Conservation (phyloP, 2,113 vertebrate species). For the Neotoma lepida region DNA sequence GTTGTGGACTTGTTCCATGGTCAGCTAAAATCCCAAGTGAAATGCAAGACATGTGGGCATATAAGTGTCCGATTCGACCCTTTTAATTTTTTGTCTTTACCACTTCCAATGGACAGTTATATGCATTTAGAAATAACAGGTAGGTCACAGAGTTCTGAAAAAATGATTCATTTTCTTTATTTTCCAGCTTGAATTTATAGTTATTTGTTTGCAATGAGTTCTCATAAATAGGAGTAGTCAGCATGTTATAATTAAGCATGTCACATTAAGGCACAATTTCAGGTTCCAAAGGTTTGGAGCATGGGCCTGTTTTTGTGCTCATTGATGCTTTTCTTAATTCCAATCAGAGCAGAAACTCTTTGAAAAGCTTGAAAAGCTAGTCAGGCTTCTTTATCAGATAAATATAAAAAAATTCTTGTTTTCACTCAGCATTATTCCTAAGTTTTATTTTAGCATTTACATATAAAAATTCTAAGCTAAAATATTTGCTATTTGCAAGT, state of each 20-base stretch:
- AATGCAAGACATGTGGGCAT: constrained; percentile 98
- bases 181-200: constrained; percentile 33
- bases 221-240: constrained; percentile 8
- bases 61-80: constrained; percentile 98
- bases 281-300: constrained; percentile 55
- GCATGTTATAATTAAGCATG: constrained; percentile 11
- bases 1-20: constrained; percentile 99
- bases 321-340: constrained; percentile 30
- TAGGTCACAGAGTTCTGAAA: constrained; percentile 78
- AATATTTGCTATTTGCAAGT: constrained; percentile 52
- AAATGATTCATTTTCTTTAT: constrained; percentile 34
- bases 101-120: constrained; percentile 99
- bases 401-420: not conserved
- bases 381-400: constrained; percentile 13
- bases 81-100: constrained; percentile 98
- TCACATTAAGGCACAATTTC: constrained; percentile 25
- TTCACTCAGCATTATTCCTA: constrained; percentile 25
- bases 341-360: constrained; percentile 37
- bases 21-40: constrained; percentile 98
- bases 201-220: constrained; percentile 6
- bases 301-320: constrained; percentile 13
- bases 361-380: not conserved
- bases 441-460: constrained; percentile 17
- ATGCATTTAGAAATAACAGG: constrained; percentile 99
- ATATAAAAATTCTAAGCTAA: constrained; percentile 31